Evolutionary conservation across 2,797 vertebrate species (phyloP).

Genomic region (Margarornis squamiger): DNA sequence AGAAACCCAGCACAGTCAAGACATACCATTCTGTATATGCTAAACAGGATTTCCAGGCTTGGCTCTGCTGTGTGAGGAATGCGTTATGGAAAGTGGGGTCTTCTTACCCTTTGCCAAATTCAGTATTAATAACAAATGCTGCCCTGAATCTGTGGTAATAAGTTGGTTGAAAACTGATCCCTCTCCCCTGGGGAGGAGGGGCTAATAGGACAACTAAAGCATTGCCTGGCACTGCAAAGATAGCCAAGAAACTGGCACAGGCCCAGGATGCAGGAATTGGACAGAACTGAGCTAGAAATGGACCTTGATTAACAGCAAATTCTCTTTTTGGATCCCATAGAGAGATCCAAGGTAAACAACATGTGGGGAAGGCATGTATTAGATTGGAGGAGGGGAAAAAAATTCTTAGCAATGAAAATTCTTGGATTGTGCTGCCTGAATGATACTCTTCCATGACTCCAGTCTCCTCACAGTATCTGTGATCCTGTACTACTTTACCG

Average conservation of each 20-base stretch:
- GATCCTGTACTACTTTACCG: slow-evolving; percentile 21
- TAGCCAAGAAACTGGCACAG: slow-evolving; percentile 3
- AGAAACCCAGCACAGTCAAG: not conserved
- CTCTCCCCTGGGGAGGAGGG: slow-evolving; percentile 1
- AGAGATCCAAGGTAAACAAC: slow-evolving; percentile 28
- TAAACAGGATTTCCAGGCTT: slow-evolving; percentile 11
- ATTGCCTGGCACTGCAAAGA: slow-evolving; percentile 26
- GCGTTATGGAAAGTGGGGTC: not conserved
- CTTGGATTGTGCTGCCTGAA: not conserved
- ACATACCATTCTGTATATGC: slow-evolving; percentile 3
- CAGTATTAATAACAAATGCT: slow-evolving; percentile 34
- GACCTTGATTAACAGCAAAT: slow-evolving; percentile 24
- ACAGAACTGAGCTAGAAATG: slow-evolving; percentile 27
- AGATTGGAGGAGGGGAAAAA: not conserved
- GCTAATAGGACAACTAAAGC: slow-evolving; percentile 5
- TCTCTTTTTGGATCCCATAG: not conserved
- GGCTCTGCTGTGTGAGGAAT: not conserved
- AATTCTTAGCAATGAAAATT: slow-evolving; percentile 2
- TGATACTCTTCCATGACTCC: not conserved
- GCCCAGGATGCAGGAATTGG: not conserved
- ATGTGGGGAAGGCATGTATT: not conserved
- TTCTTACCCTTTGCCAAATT: slow-evolving; percentile 40
- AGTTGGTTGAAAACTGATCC: slow-evolving; percentile 20
- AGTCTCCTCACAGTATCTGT: slow-evolving; percentile 53
- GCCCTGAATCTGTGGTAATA: slow-evolving; percentile 8